Evolutionary conservation across 2,113 vertebrate genomes (phyloP), one percentile per base, ranked within the genome.

Genomic region (Lanius collurio): DNA sequence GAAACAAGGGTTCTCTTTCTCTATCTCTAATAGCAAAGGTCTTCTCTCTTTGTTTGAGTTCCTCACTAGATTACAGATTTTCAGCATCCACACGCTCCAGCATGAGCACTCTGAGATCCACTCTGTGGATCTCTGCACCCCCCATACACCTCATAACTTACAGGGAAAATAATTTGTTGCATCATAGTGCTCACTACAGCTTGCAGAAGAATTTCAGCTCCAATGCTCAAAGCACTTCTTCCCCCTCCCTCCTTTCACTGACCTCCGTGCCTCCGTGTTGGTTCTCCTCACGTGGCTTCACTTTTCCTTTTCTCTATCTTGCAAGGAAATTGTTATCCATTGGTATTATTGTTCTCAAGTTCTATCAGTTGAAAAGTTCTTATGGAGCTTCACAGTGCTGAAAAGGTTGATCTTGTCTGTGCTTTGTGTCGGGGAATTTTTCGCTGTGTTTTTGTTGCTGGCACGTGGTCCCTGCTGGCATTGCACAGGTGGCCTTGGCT

Each of bases 191-290:
- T 33, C 31, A 33, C 53, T 18, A 33, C 3, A 5, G 55, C 12
- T 56, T 56, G 31, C 53, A 56, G 33, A 23, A 57, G 30, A 57
- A 57, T 57, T 23, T 57, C 33, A 57, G 55, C 33, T 57, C 55
- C 1, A 5, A 10, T 0, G 3, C 33, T 13, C 2, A 2, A 56
- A 56, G 13, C 20, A 22, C 13, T n/a, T n/a, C 33, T 22, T n/a
- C 20, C 31, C 13, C 31, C 55, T n/a, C 21, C 9, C 55, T 57
- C 33, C 33, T 57, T n/a, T 57, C 33, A n/a, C 13, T 57, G 55
- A n/a, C 55, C 33, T n/a, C 2, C 1, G 13, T 57, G 55, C 30
- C 4, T 2, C 33, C 9, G 15, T n/a, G 21, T 33, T 14, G 13
- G 14, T n/a, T 57, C 33, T 23, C 55, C 55, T n/a, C 55, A n/a